phyloP scores from a whole-genome alignment of 2,888 invertebrate species.

The Epinotia brunnichana region DNA sequence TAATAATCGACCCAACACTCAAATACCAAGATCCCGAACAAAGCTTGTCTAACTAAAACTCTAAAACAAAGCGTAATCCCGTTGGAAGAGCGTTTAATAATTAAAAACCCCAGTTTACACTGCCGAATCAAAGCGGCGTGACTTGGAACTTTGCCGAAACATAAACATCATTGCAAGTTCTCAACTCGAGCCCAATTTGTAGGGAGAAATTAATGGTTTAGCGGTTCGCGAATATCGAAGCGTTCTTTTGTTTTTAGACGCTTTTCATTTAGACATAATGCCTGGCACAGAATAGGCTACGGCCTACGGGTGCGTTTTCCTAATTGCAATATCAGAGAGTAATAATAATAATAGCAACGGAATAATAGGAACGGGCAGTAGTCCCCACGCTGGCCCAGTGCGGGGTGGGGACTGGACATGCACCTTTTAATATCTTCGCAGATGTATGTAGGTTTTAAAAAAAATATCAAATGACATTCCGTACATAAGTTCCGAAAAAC shows the following conservation, averaged over 20 bases:
- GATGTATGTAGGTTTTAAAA: too few relatives aligned
- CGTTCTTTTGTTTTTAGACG: constrained; percentile 13
- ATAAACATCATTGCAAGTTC: constrained; percentile 34
- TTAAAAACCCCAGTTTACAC: constrained; percentile 38
- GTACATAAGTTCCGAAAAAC: too few relatives aligned
- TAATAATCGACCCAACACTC: too few relatives aligned
- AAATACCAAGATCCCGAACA: not conserved
- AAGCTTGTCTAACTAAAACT: constrained; percentile 1
- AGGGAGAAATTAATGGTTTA: constrained; percentile 20
- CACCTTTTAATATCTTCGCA: too few relatives aligned
- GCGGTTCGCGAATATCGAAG: constrained; percentile 28
- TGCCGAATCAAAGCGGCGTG: constrained; percentile 26
- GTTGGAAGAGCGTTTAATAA: constrained; percentile 32
- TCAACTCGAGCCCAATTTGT: constrained; percentile 30
- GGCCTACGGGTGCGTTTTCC: not conserved
- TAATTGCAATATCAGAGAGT: not conserved
- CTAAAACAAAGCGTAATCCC: constrained; percentile 20
- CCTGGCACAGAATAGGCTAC: not conserved
- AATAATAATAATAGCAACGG: too few relatives aligned
- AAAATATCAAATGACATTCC: too few relatives aligned
- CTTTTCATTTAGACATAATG: constrained; percentile 9
- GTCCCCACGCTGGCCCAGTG: too few relatives aligned
- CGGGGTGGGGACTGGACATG: too few relatives aligned
- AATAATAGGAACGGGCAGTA: too few relatives aligned
- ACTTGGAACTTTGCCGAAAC: constrained; percentile 35